A percentile compares a stretch with the other conserved stretches of the same genome.
phyloP scores from a whole-genome alignment of 2,888 invertebrate genomes.

The Onthophagus sagittarius region DNA sequence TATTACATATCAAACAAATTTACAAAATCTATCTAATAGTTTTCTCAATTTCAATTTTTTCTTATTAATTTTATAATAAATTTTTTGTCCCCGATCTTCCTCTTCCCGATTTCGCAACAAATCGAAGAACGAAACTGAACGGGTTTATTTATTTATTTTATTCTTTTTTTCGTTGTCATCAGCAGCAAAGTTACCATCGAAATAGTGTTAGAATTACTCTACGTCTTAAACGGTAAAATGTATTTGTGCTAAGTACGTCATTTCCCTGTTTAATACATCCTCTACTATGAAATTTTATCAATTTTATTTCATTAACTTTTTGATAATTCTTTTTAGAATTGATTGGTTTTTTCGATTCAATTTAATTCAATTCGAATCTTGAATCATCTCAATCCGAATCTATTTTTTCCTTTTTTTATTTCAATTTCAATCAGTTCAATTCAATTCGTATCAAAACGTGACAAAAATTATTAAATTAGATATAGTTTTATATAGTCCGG shows the following conservation, averaged over 20 bases:
- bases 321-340: too few species aligned
- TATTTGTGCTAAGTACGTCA: constrained; percentile 47
- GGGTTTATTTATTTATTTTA: constrained; percentile 15
- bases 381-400: too few species aligned
- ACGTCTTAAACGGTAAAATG: constrained; percentile 31
- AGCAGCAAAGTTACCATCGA: constrained; percentile 33
- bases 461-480: not conserved
- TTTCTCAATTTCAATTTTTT: constrained; percentile 8
- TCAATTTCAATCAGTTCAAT: not conserved
- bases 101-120: constrained; percentile 15
- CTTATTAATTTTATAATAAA: not conserved
- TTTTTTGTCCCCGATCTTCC: constrained; percentile 9
- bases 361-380: too few species aligned
- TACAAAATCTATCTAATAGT: constrained; percentile 29
- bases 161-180: constrained; percentile 35
- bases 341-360: too few species aligned
- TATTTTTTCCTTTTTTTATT: too few species aligned
- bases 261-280: constrained; percentile 28
- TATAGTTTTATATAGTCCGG: not conserved
- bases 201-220: constrained; percentile 33
- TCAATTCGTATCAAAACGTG: not conserved
- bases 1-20: constrained; percentile 33
- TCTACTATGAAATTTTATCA: constrained; percentile 18
- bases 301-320: constrained; percentile 15
- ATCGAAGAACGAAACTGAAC: constrained; percentile 26